Percentiles rank a stretch among this genome's conserved stretches.
Evolutionary conservation across 2,888 invertebrate genomes (phyloP).

Genomic region (Flexamia atlantica): DNA sequence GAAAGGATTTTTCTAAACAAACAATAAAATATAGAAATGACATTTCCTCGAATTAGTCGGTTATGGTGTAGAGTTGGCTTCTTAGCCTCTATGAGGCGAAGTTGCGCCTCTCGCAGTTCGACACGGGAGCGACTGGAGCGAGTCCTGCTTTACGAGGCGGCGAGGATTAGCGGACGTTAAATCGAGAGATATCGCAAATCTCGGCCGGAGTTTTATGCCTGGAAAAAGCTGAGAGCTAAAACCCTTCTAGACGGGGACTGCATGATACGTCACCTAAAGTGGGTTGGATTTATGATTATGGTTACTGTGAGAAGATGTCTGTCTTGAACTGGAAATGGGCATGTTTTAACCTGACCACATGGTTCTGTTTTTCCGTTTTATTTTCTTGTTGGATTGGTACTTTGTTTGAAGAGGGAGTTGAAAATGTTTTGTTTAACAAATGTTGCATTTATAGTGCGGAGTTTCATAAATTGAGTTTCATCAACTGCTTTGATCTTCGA

Average conservation of each 20-base stretch:
- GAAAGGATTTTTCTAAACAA: no score
- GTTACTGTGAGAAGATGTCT: neutral
- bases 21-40: no score
- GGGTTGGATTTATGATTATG: constrained; percentile 10
- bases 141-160: neutral
- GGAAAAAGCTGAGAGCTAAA: constrained; percentile 22
- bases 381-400: no score
- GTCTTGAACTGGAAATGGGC: neutral
- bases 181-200: constrained; percentile 36
- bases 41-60: no score
- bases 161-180: constrained; percentile 18
- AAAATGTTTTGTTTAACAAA: no score
- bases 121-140: neutral
- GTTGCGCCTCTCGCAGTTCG: neutral
- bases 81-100: no score
- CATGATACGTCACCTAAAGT: constrained; percentile 21
- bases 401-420: no score
- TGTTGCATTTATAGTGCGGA: no score
- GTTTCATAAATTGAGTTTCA: no score
- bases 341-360: neutral
- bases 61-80: no score
- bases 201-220: constrained; percentile 12
- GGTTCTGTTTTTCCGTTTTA: no score
- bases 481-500: no score
- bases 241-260: constrained; percentile 1